Evolutionary conservation across 2,888 invertebrate species (phyloP).

Genomic region (Amiota mariae): DNA sequence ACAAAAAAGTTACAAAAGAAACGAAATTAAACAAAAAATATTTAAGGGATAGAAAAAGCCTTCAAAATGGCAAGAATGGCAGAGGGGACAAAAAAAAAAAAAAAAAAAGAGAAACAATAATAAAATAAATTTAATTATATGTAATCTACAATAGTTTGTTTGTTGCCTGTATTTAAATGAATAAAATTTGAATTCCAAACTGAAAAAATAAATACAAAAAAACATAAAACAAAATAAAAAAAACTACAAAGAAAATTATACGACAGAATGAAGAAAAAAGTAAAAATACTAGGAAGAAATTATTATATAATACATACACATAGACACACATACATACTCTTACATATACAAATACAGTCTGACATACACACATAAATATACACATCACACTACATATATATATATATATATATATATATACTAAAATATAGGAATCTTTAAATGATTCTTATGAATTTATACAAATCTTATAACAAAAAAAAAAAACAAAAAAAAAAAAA

Average conservation of each 20-base stretch:
- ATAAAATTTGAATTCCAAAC: conserved; percentile 21
- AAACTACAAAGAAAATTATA: conserved; percentile 1
- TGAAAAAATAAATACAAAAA: conserved; percentile 1
- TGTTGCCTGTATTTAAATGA: conserved; percentile 55
- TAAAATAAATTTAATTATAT: conserved; percentile 38
- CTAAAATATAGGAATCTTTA: neutral
- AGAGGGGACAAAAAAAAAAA: conserved; percentile 5
- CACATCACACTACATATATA: too few species aligned
- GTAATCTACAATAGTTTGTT: conserved; percentile 47
- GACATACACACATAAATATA: neutral
- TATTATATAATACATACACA: neutral
- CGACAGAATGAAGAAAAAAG: neutral
- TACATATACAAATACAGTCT: neutral
- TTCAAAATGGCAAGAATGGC: neutral
- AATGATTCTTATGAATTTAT: conserved; percentile 32
- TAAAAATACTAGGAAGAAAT: neutral
- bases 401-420: too few species aligned
- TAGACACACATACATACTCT: neutral
- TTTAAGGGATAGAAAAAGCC: too few species aligned
- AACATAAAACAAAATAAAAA: neutral
- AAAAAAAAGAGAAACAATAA: conserved; percentile 21
- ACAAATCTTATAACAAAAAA: neutral
- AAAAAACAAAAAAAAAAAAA: conserved; percentile 44
- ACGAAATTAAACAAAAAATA: neutral
- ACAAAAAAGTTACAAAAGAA: neutral